Evolutionary conservation across 2,797 vertebrate genomes (phyloP).

Genomic region (Coracias cyanogaster): DNA sequence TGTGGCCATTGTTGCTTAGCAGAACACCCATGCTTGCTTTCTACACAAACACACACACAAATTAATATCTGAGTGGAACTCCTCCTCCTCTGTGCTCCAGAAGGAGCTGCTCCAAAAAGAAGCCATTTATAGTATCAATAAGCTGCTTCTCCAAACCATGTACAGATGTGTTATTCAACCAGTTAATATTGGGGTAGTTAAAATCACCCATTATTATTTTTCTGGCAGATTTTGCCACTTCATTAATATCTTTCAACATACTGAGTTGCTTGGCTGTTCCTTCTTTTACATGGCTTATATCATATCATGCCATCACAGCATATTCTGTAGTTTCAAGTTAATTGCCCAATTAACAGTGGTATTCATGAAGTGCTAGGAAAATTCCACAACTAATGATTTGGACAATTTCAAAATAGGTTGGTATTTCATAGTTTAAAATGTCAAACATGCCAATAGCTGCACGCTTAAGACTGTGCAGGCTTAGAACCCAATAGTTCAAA

Average conservation of each 20-base stretch:
- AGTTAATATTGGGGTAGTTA: constrained; percentile 79
- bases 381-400: constrained; percentile 81
- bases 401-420: constrained; percentile 85
- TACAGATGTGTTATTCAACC: constrained; percentile 81
- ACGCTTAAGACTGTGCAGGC: constrained; percentile 72
- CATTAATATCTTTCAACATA: constrained; percentile 79
- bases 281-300: constrained; percentile 83
- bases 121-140: constrained; percentile 77
- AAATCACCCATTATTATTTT: constrained; percentile 81
- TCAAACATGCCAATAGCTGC: constrained; percentile 81
- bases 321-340: constrained; percentile 84
- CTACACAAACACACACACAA: constrained; percentile 68
- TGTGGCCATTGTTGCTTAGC: constrained; percentile 63
- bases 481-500: constrained; percentile 65
- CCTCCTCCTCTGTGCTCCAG: constrained; percentile 70
- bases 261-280: constrained; percentile 79
- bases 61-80: constrained; percentile 68
- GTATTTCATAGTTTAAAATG: constrained; percentile 85
- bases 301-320: constrained; percentile 83
- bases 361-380: constrained; percentile 84
- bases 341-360: constrained; percentile 87
- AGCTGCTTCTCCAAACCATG: constrained; percentile 79
- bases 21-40: constrained; percentile 68
- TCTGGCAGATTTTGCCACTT: constrained; percentile 79
- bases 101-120: constrained; percentile 77